A percentile compares a stretch with the other conserved stretches of the same genome.
Conservation (phyloP, 1,140 invertebrate genomes). For the Drosophila nebulosa region DNA sequence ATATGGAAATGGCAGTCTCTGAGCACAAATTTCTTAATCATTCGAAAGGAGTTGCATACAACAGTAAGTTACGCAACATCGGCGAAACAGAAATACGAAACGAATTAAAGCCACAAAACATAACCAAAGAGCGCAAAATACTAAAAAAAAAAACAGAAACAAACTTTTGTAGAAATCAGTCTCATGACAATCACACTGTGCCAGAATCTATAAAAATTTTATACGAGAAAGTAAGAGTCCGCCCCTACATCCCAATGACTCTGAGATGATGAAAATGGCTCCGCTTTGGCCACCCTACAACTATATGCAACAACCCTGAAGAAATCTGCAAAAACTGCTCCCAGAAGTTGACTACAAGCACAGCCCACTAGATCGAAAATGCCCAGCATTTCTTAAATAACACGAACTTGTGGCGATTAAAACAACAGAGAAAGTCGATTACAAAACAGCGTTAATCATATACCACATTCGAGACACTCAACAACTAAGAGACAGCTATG, state of each 20-base stretch:
- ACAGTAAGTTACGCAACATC: too few species aligned
- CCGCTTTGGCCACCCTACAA: neutral
- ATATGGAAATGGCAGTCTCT: too few species aligned
- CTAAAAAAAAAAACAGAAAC: too few species aligned
- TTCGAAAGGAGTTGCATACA: too few species aligned
- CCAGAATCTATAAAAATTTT: neutral
- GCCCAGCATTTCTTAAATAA: neutral
- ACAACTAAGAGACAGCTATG: neutral
- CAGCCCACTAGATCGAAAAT: neutral
- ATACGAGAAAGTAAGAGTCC: neutral
- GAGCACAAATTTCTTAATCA: too few species aligned
- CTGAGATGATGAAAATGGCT: neutral
- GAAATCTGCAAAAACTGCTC: neutral
- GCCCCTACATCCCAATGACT: neutral
- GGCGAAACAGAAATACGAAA: too few species aligned
- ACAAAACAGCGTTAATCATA: slow-evolving; percentile 1
- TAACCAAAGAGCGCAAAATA: too few species aligned
- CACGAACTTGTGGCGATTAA: neutral
- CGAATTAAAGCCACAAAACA: too few species aligned
- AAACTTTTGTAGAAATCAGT: neutral
- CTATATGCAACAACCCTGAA: neutral
- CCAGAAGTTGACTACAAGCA: neutral
- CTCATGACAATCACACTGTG: neutral
- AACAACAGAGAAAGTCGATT: neutral
- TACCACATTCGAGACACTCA: neutral